A percentile compares a stretch with the other conserved stretches of the same genome.
Evolutionary conservation across 2,113 vertebrate genomes (phyloP).

Genomic region (Chaetodon trifascialis): DNA sequence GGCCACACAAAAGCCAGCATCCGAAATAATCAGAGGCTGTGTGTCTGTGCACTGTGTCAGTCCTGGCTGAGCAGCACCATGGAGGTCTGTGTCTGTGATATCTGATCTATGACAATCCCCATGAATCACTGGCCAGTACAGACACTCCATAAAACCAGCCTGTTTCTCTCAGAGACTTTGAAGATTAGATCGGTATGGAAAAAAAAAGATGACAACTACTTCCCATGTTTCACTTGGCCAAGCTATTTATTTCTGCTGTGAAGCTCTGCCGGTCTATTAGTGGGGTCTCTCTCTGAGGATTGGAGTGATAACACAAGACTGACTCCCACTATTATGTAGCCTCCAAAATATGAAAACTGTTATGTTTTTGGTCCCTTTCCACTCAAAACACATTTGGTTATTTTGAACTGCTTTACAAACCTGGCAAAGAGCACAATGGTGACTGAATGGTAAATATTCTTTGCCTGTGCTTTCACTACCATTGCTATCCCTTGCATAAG

Average conservation of each 20-base stretch:
- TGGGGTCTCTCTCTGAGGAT: slow-evolving; percentile 71
- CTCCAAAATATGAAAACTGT: slow-evolving; percentile 76
- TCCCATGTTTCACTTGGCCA: slow-evolving; percentile 81
- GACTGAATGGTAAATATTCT: slow-evolving; percentile 53
- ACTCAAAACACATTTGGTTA: slow-evolving; percentile 72
- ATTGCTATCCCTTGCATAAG: slow-evolving; percentile 15
- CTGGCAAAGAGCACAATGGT: slow-evolving; percentile 56
- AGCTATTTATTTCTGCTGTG: slow-evolving; percentile 66
- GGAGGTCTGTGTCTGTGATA: slow-evolving; percentile 72
- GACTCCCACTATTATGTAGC: slow-evolving; percentile 71
- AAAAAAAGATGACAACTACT: slow-evolving; percentile 73
- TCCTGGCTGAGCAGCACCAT: slow-evolving; percentile 64
- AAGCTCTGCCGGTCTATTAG: slow-evolving; percentile 69
- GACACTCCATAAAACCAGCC: slow-evolving; percentile 69
- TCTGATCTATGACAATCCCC: slow-evolving; percentile 73
- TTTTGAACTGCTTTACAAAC: slow-evolving; percentile 66
- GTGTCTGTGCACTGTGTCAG: slow-evolving; percentile 45
- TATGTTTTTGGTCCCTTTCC: slow-evolving; percentile 74
- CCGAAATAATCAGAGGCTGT: slow-evolving; percentile 57
- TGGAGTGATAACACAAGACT: slow-evolving; percentile 76
- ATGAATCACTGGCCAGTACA: slow-evolving; percentile 72
- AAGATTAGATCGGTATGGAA: slow-evolving; percentile 77
- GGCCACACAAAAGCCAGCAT: slow-evolving; percentile 62
- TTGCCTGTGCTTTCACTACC: slow-evolving; percentile 45
- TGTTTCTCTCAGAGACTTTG: slow-evolving; percentile 71